Evolutionary conservation across 2,797 vertebrate species (phyloP).

Genomic region (Antrozous pallidus): DNA sequence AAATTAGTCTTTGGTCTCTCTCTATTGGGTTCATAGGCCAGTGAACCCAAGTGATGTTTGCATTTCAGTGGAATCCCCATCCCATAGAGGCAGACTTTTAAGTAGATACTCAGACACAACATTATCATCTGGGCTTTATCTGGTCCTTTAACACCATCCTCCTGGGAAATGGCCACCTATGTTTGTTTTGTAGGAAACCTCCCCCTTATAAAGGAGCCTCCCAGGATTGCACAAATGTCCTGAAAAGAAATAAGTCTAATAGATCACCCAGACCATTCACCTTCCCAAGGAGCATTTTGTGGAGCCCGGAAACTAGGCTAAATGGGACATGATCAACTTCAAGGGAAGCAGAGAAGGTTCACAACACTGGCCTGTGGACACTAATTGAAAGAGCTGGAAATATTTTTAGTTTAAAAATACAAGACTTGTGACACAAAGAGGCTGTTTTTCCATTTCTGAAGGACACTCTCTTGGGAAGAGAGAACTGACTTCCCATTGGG

Average conservation of each 20-base stretch:
- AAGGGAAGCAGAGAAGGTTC: neutral
- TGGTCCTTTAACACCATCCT: neutral
- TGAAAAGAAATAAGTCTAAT: neutral
- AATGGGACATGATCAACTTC: neutral
- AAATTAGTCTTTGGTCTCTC: conserved; percentile 67
- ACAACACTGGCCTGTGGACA: neutral
- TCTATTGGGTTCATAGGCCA: conserved; percentile 36
- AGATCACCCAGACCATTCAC: neutral
- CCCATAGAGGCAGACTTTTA: neutral
- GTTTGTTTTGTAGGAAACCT: neutral
- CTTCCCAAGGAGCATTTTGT: neutral
- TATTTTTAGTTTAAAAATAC: neutral
- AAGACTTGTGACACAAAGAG: neutral
- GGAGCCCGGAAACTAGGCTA: neutral
- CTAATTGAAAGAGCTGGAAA: neutral
- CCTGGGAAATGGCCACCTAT: neutral
- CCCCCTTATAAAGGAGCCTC: neutral
- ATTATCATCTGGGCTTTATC: neutral
- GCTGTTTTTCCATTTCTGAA: neutral
- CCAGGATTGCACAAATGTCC: neutral
- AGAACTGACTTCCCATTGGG: neutral
- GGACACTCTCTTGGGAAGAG: neutral
- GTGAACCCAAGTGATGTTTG: neutral
- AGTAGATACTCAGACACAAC: neutral
- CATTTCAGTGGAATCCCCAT: neutral